Evolutionary conservation across 1,140 invertebrate species (phyloP), one percentile per base, ranked within the genome.

Genomic region (Ylistrum balloti): DNA sequence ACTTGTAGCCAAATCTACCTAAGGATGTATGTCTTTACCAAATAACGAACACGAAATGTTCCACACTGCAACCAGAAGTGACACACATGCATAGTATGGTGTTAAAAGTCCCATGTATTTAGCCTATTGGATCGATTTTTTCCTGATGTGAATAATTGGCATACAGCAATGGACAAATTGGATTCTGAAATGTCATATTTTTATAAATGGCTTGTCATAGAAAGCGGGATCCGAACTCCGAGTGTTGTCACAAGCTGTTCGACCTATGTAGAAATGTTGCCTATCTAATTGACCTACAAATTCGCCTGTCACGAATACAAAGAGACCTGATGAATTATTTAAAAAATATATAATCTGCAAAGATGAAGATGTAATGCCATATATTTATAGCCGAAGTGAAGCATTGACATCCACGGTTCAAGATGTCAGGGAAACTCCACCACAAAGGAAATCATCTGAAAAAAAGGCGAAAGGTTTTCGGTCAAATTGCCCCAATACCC

Each of bases 231-330:
- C 11, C 13, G 22, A 74, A 74, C 17, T n/a, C 22, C 56, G 13
- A n/a, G n/a, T 38, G 13, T 28, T 74, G 56, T n/a, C n/a, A 74
- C 56, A 74, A 74, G n/a, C 5, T 74, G 56, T 28, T 28, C 28
- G 56, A 74, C n/a, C 56, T 74, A 7, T 28, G 22, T 2, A n/a
- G 56, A 17, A 74, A 74, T 28, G 28, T 5, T 74, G 3, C 11
- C 56, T n/a, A 74, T 74, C n/a, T 74, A 74, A 11, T 74, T 74
- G 56, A 74, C 56, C 56, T 1, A 74, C 56, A n/a, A 74, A 74
- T 3, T 74, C 56, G n/a, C 56, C 56, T 74, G 56, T 74, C 56
- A 74, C n/a, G n/a, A 28, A 17, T 74, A 74, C 56, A 74, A 74
- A 74, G 56, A 74, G 28, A 74, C 28, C 5, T 74, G 56, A 74